Conservation (phyloP, 1,140 invertebrate genomes). For the Himalopsyche phryganea region DNA sequence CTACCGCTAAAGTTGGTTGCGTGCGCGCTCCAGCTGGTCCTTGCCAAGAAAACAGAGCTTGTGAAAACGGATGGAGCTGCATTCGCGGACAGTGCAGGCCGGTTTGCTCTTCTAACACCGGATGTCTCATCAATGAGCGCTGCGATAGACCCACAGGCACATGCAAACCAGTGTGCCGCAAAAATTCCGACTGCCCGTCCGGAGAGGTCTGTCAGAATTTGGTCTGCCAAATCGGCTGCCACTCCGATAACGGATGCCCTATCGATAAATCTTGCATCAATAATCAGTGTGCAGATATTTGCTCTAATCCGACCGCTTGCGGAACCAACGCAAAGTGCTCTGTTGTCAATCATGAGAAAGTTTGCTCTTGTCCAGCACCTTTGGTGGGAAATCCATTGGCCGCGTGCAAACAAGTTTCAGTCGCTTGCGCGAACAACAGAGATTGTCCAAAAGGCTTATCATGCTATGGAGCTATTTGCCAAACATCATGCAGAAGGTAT, state of each 20-base stretch:
- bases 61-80: slow-evolving; percentile 65
- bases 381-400: slow-evolving; percentile 71
- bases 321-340: slow-evolving; percentile 76
- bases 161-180: slow-evolving; percentile 69
- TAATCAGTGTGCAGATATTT: slow-evolving; percentile 74
- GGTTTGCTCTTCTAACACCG: slow-evolving; percentile 68
- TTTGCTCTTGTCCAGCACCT: slow-evolving; percentile 69
- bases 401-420: slow-evolving; percentile 66
- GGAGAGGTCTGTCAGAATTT: slow-evolving; percentile 81
- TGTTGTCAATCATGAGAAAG: slow-evolving; percentile 64
- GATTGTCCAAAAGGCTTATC: slow-evolving; percentile 66
- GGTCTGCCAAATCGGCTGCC: slow-evolving; percentile 75
- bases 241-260: slow-evolving; percentile 74
- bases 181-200: slow-evolving; percentile 75
- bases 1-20: slow-evolving; percentile 78
- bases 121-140: slow-evolving; percentile 78
- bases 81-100: slow-evolving; percentile 68
- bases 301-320: slow-evolving; percentile 71
- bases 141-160: slow-evolving; percentile 56
- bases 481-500: slow-evolving; percentile 68
- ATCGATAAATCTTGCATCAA: slow-evolving; percentile 65
- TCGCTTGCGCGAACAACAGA: slow-evolving; percentile 58
- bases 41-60: slow-evolving; percentile 73
- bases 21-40: slow-evolving; percentile 67
- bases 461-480: slow-evolving; percentile 73